Base-by-base conservation (phyloP, 92 coral and sea anemone species). In the Porites divaricata region DNA sequence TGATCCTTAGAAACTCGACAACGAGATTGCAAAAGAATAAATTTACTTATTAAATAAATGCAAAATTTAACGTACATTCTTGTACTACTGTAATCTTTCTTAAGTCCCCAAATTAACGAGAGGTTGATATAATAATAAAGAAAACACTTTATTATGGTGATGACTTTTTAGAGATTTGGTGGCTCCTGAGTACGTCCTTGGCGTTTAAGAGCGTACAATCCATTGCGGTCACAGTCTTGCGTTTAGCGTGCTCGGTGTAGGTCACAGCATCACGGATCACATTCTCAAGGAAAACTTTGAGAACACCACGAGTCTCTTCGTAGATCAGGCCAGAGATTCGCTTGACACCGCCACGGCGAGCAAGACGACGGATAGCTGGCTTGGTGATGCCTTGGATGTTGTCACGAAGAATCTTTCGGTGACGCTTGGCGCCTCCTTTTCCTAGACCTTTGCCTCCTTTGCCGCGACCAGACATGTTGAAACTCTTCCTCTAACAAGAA, bases 391-490 rank as follows among this genome's bases (percentile, higher is more conserved):
- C 95, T 83, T 91, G 95, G 83, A 91, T 91, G 95, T 90, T 88
- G 17, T 88, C 86, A n/a, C 83, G 76, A 35, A 68, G 77, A 54
- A 86, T 78, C 80, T 92, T 92, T 63, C 95, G 91, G 83, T 92
- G 95, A 91, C 97, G 97, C 95, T 93, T 93, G 88, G 97, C 97
- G 93, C 97, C 97, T 91, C 97, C 97, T 88, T 93, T 93, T 86
- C 97, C 97, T 57, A 91, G 95, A 91, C 97, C 97, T 91, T 93
- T 93, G 86, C 97, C 97, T 91, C 97, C 97, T 91, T 93, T 93
- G 74, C 94, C 94, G 41, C 94, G 90, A 22, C 91, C 94, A 64
- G 94, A 87, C 94, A 87, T 91, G 3, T 6, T 78, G 22, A 20
- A 9, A 28, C 35, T 1, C 2, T 28, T 28, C 4, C 41, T 28